Base-by-base conservation (phyloP, 1,140 invertebrate species). In the Goniozus legneri region DNA sequence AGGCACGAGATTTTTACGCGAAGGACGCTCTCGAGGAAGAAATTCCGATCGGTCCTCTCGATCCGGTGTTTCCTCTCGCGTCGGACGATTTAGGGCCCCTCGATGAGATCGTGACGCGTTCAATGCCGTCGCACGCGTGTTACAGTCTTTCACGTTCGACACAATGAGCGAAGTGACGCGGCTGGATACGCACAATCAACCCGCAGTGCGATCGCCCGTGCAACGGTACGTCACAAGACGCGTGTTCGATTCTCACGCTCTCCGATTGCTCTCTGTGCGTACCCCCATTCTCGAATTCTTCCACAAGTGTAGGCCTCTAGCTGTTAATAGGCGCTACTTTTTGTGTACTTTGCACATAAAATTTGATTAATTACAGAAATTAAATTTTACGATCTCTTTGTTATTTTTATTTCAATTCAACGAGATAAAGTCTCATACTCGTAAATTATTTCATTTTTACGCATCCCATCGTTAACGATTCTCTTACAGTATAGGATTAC, bases 121-220 rank as follows among this genome's bases (percentile, higher is more conserved):
- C 19, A 3, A n/a, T n/a, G n/a, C 20, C 38, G 8, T 12, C 16
- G 13, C 14, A 18, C 54, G 35, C 46, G 45, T 49, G 47, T 56
- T 36, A n/a, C 50, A 58, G 38, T 60, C 54, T 58, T 50, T 48
- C 38, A 51, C 33, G 43, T 34, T 16, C 2, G 34, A 41, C 39
- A 58, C 42, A 59, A 58, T 51, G 52, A 48, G 52, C 41, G 48
- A 64, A 59, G 52, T 56, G 60, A 55, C 55, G 54, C 58, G 60
- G 56, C 59, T 60, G 60, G 59, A 62, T 59, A 62, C 56, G 51
- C 52, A 67, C 62, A 67, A 67, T 67, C 62, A 62, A 54, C 62
- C 62, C 61, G 60, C 62, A 65, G 62, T 67, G 63, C 61, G 56
- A 60, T 56, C 58, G 50, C 58, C 61, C 54, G 52, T 56, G 58